phyloP scores from a whole-genome alignment of 2,797 vertebrate species.

The Martes flavigula region DNA sequence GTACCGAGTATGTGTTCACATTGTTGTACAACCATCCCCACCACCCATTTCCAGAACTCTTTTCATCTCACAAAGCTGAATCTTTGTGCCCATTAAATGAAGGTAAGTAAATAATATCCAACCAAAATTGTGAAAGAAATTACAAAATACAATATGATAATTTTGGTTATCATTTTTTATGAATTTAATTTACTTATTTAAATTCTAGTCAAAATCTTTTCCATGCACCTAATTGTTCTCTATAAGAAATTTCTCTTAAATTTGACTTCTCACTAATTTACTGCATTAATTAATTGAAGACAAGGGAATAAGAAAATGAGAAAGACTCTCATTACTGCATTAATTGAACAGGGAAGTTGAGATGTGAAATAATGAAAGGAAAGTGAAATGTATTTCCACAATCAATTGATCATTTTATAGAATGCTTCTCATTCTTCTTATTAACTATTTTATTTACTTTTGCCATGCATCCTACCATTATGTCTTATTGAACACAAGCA shows the following conservation, averaged over 20 bases:
- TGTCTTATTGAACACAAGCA: neutral
- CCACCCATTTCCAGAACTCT: neutral
- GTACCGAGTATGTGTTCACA: neutral
- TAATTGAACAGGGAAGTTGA: conserved; percentile 69
- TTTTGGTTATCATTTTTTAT: neutral
- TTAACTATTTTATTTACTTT: conserved; percentile 48
- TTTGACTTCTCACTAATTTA: conserved; percentile 62
- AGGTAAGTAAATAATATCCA: neutral
- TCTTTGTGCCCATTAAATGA: neutral
- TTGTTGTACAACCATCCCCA: neutral
- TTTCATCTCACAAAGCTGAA: neutral
- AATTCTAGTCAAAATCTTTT: conserved; percentile 46
- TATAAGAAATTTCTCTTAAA: conserved; percentile 55
- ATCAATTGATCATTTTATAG: conserved; percentile 40
- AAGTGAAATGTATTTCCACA: conserved; percentile 46
- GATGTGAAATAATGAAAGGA: conserved; percentile 53
- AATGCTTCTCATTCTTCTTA: neutral
- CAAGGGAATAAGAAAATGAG: conserved; percentile 55
- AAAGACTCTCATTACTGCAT: conserved; percentile 50
- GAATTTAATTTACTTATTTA: conserved; percentile 43
- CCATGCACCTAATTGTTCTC: conserved; percentile 46
- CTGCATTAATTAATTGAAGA: conserved; percentile 65
- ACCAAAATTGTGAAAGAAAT: neutral
- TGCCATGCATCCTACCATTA: neutral
- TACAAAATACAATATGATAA: neutral